Percentiles rank a stretch among this genome's conserved stretches.
phyloP scores from a whole-genome alignment of 2,888 invertebrate species.

The Choreutis nemorana region DNA sequence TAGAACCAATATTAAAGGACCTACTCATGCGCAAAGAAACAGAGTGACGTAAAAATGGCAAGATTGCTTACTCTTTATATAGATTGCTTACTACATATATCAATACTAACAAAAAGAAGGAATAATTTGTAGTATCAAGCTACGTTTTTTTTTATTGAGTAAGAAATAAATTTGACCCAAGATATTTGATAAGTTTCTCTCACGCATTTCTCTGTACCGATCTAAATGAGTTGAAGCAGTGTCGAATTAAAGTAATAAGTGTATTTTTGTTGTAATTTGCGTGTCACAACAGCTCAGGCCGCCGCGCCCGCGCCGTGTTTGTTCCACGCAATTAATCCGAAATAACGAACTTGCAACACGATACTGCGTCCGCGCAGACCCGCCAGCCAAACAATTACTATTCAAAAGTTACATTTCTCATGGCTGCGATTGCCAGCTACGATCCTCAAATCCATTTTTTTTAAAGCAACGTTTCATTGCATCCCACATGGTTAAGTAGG shows the following conservation, averaged over 20 bases:
- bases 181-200: background rate
- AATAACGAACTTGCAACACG: slow-evolving; percentile 57
- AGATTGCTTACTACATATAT: too few relatives aligned
- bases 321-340: slow-evolving; percentile 59
- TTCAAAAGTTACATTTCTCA: too few relatives aligned
- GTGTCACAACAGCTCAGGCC: slow-evolving; percentile 28
- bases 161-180: background rate
- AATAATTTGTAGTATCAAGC: background rate
- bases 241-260: slow-evolving; percentile 2
- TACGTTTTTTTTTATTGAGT: background rate
- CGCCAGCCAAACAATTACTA: slow-evolving; percentile 40
- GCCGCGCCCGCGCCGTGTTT: slow-evolving; percentile 53
- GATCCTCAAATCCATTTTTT: too few relatives aligned
- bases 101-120: too few relatives aligned
- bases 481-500: too few relatives aligned
- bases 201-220: background rate
- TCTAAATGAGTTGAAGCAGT: background rate
- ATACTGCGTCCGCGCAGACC: slow-evolving; percentile 33
- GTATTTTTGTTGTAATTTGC: slow-evolving; percentile 15
- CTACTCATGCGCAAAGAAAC: too few relatives aligned
- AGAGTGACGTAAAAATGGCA: too few relatives aligned
- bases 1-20: too few relatives aligned
- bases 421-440: too few relatives aligned
- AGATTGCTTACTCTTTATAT: too few relatives aligned
- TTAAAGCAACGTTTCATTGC: too few relatives aligned